Conservation (phyloP, 1,140 invertebrate genomes). For the Heliothis virescens region DNA sequence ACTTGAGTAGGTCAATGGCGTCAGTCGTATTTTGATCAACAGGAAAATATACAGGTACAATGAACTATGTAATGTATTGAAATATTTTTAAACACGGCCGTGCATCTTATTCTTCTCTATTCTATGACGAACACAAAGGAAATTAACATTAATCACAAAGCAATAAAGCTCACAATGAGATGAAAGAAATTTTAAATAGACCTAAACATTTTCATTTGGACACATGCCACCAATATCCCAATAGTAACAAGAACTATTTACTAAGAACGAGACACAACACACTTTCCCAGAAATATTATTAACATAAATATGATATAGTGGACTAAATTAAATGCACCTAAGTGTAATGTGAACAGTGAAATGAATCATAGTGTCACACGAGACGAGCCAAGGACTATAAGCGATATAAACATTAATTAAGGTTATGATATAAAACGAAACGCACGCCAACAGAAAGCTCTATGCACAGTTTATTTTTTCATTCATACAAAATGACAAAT, state of each 20-base stretch:
- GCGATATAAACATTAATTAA: constrained; percentile 83
- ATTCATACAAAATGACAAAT: constrained; percentile 83
- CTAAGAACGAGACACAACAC: constrained; percentile 1
- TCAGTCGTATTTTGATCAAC: constrained; percentile 26
- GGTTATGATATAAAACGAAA: constrained; percentile 76
- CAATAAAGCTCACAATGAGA: constrained; percentile 26
- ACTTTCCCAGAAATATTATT: constrained; percentile 36
- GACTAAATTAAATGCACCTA: constrained; percentile 36
- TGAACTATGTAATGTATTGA: constrained; percentile 38
- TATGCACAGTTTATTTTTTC: constrained; percentile 82
- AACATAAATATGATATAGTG: constrained; percentile 18
- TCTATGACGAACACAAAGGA: neutral
- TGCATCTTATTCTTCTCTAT: constrained; percentile 13
- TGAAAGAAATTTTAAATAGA: neutral
- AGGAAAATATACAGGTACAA: constrained; percentile 48
- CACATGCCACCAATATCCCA: constrained; percentile 31
- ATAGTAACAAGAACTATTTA: constrained; percentile 27
- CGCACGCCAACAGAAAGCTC: constrained; percentile 78
- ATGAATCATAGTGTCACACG: constrained; percentile 67
- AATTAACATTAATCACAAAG: neutral
- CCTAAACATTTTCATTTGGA: constrained; percentile 32
- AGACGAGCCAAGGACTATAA: constrained; percentile 66
- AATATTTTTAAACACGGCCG: constrained; percentile 39
- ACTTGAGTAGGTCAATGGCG: constrained; percentile 34
- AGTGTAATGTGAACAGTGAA: constrained; percentile 53